Evolutionary conservation across 2,888 invertebrate genomes (phyloP), one percentile per base, ranked within the genome.

Genomic region (Stenotaenia linearis): DNA sequence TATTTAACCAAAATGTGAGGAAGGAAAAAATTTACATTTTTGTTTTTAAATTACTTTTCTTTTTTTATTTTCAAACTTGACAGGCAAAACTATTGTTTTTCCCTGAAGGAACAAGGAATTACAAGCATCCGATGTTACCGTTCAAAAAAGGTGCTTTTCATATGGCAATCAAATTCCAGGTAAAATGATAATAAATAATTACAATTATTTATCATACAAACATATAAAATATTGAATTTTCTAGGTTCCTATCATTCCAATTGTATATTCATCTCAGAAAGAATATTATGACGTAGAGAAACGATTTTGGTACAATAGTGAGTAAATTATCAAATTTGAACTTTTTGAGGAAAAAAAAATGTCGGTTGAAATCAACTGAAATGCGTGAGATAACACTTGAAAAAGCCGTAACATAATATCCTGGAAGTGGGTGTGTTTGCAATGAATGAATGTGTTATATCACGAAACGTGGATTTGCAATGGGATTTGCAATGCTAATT

Each of bases 71-170:
- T 35, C 21, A 74, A 32, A n/a, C 69, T 32, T 78, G 76, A 28
- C 35, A 87, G 91, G 88, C 91, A 80, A 92, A 92, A 86, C 86
- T 98, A 35, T 96, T 95, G 94, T 91, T 98, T 83, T 98, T 94
- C 86, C 97, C 97, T 5, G 98, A 98, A 88, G 98, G 98, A n/a
- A 96, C 97, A 28, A 89, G 98, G 81, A 88, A 87, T 79, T 91
- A 90, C 84, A 93, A 93, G 83, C 94, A 93, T 21, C 90, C 91
- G 84, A 91, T 98, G 87, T 93, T 97, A 85, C 90, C 93, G 1
- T 98, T 98, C 86, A 98, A 98, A 87, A 98, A 98, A 87, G 98
- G 97, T 79, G 97, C 97, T 79, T 98, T 98, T 87, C 94, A 96
- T 87, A 90, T 97, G 85, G 97, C 98, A 78, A 92, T 97, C 83